Conservation (phyloP, 2,888 invertebrate genomes). For the Drosophila nr. perissopoda region DNA sequence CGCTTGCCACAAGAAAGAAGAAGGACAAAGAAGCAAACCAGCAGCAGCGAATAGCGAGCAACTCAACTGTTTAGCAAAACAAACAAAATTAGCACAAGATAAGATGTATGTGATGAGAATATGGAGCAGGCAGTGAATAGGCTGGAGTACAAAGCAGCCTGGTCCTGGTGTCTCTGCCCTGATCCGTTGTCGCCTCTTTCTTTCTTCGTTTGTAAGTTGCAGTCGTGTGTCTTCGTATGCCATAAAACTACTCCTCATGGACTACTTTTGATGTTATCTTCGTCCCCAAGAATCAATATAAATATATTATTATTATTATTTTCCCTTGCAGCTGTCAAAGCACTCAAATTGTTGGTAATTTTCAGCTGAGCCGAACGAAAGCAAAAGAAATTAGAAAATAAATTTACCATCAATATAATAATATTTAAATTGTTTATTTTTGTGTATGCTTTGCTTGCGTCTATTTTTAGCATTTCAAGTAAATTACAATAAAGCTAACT, state of each 20-base stretch:
- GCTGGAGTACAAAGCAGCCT: background rate
- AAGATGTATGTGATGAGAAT: conserved; percentile 24
- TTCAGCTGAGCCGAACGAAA: conserved; percentile 52
- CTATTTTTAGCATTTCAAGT: conserved; percentile 59
- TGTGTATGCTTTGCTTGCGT: background rate
- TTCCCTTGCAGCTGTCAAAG: conserved; percentile 55
- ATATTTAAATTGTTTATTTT: conserved; percentile 14
- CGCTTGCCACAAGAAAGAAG: conserved; percentile 10
- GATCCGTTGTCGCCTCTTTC: too few relatives aligned
- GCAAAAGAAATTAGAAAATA: conserved; percentile 20
- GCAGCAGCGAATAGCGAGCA: background rate
- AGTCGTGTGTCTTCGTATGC: too few relatives aligned
- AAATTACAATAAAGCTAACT: conserved; percentile 39
- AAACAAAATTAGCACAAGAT: conserved; percentile 58
- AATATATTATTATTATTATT: conserved; percentile 35
- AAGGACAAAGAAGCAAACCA: conserved; percentile 16
- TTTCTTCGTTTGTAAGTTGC: too few relatives aligned
- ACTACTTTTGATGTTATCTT: too few relatives aligned
- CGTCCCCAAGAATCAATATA: conserved; percentile 7
- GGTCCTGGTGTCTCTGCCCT: too few relatives aligned
- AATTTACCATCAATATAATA: conserved; percentile 9
- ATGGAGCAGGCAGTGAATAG: conserved; percentile 10
- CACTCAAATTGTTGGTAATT: conserved; percentile 61
- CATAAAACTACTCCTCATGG: too few relatives aligned
- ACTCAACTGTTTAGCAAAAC: conserved; percentile 64